phyloP scores from a whole-genome alignment of 2,888 invertebrate genomes.

The Rhodophaea formosa region DNA sequence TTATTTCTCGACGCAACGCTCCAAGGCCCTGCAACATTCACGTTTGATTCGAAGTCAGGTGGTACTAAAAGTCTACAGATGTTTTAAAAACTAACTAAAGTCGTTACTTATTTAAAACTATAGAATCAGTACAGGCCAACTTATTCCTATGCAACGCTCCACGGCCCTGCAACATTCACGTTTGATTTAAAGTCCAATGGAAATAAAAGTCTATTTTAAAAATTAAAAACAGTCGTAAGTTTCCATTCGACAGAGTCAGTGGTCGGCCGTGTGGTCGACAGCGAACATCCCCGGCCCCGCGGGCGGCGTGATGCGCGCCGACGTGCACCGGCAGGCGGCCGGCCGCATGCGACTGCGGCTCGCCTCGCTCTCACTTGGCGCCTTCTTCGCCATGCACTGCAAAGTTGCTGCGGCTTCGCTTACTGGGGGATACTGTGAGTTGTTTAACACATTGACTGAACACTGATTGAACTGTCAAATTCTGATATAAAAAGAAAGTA shows the following conservation, averaged over 20 bases:
- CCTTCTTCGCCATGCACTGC: conserved; percentile 64
- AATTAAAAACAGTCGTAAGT: not conserved
- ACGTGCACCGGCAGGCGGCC: conserved; percentile 25
- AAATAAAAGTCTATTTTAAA: no score
- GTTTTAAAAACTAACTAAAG: not conserved
- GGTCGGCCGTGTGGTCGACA: conserved; percentile 69
- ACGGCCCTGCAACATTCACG: no score
- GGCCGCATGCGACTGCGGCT: conserved; percentile 58
- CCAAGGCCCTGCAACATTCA: no score
- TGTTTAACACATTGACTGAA: no score
- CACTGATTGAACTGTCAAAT: no score
- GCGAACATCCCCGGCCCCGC: conserved; percentile 51
- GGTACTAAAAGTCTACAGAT: no score
- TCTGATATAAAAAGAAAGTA: no score
- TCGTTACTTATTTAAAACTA: no score
- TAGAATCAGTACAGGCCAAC: no score
- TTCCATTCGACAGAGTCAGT: conserved; percentile 44
- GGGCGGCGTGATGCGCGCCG: conserved; percentile 50
- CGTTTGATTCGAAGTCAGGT: no score
- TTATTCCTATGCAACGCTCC: not conserved
- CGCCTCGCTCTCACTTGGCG: conserved; percentile 55
- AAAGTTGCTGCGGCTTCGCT: conserved; percentile 55
- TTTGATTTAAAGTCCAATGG: no score
- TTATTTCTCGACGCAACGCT: not conserved
- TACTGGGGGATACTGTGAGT: conserved; percentile 57